A percentile compares a stretch with the other conserved stretches of the same genome.
Evolutionary conservation across 2,888 invertebrate species (phyloP).

Genomic region (Sesia bembeciformis): DNA sequence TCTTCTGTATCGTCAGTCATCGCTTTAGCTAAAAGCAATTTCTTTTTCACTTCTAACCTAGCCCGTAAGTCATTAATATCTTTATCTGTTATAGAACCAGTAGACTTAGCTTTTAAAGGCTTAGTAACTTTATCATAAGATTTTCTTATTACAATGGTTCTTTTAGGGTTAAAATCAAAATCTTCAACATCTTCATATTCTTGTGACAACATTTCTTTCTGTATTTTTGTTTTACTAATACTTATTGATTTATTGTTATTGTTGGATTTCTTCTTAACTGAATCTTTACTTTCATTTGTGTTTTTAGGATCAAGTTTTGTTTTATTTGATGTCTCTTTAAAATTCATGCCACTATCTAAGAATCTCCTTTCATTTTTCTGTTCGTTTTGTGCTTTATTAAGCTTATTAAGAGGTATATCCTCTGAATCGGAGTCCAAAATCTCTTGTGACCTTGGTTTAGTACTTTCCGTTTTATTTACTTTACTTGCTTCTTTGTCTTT

Average conservation of each 20-base stretch:
- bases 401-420: slow-evolving; percentile 39
- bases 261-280: neutral
- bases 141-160: slow-evolving; percentile 48
- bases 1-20: slow-evolving; percentile 61
- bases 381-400: slow-evolving; percentile 23
- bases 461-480: slow-evolving; percentile 1
- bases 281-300: slow-evolving; percentile 7
- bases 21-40: slow-evolving; percentile 40
- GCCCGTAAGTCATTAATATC: slow-evolving; percentile 56
- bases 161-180: slow-evolving; percentile 36
- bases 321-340: slow-evolving; percentile 23
- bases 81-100: slow-evolving; percentile 56
- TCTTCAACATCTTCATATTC: slow-evolving; percentile 49
- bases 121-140: slow-evolving; percentile 46
- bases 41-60: slow-evolving; percentile 57
- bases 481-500: slow-evolving; percentile 4
- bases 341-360: slow-evolving; percentile 16
- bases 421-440: slow-evolving; percentile 52
- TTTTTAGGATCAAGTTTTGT: slow-evolving; percentile 8
- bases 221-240: slow-evolving; percentile 6
- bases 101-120: slow-evolving; percentile 52
- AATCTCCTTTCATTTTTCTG: slow-evolving; percentile 3
- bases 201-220: slow-evolving; percentile 18
- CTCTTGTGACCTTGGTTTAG: slow-evolving; percentile 21
- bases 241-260: neutral